A percentile compares a stretch with the other conserved stretches of the same genome.
phyloP scores from a whole-genome alignment of 2,888 invertebrate species.

The Drosophila koepferae region DNA sequence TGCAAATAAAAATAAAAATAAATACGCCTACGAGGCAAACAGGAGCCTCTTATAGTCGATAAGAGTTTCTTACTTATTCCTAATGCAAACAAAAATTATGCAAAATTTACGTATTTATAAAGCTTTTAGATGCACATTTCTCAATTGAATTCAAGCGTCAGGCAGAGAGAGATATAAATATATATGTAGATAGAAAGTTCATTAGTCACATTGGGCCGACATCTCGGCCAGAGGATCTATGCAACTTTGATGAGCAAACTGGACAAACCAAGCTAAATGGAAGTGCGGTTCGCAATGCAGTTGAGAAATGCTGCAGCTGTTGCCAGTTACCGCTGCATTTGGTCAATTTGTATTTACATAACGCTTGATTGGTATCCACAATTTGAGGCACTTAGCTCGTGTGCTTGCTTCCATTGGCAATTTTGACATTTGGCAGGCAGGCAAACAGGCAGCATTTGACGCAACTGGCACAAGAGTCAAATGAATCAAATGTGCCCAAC shows the following conservation, averaged over 20 bases:
- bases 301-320: slow-evolving; percentile 49
- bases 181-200: too few relatives aligned
- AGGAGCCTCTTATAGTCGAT: neutral
- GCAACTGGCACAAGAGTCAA: slow-evolving; percentile 46
- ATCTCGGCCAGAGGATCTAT: slow-evolving; percentile 47
- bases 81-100: slow-evolving; percentile 3
- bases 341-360: slow-evolving; percentile 78
- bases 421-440: slow-evolving; percentile 33
- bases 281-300: slow-evolving; percentile 63
- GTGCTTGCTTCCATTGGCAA: slow-evolving; percentile 15
- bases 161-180: neutral
- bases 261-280: slow-evolving; percentile 64
- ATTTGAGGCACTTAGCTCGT: slow-evolving; percentile 45
- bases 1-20: neutral
- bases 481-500: slow-evolving; percentile 18
- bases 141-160: slow-evolving; percentile 49
- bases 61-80: neutral
- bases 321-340: slow-evolving; percentile 41
- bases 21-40: neutral
- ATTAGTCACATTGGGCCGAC: slow-evolving; percentile 5
- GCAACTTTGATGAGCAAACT: slow-evolving; percentile 66
- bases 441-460: slow-evolving; percentile 32
- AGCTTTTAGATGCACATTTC: slow-evolving; percentile 35
- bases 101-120: slow-evolving; percentile 36
- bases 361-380: slow-evolving; percentile 66